Conservation (phyloP, 2,888 invertebrate species). For the Pegoplata infirma region DNA sequence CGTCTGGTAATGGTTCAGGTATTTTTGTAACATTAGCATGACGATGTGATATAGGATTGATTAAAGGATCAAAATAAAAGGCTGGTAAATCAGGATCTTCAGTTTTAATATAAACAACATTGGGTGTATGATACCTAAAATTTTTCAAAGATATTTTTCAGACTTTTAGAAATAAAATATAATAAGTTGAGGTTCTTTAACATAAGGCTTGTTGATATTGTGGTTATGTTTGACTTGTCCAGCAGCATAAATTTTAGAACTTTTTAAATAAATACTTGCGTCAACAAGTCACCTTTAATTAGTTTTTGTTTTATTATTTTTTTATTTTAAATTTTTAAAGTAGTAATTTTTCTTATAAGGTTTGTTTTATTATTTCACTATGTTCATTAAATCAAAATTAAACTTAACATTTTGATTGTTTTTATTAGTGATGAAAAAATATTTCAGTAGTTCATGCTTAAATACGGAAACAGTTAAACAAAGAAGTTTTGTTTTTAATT, state of each 20-base stretch:
- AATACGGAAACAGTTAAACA: too few species aligned
- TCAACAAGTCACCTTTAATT: slow-evolving; percentile 77
- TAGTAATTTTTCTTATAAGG: slow-evolving; percentile 79
- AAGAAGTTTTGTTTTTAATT: too few species aligned
- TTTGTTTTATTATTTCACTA: slow-evolving; percentile 70
- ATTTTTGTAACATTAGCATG: slow-evolving; percentile 86
- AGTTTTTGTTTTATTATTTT: slow-evolving; percentile 70
- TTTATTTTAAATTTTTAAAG: slow-evolving; percentile 74
- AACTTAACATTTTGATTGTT: slow-evolving; percentile 79
- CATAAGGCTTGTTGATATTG: too few species aligned
- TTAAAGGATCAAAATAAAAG: slow-evolving; percentile 99
- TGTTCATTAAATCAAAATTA: slow-evolving; percentile 72
- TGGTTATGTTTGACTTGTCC: slow-evolving; percentile 59
- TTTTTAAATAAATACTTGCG: slow-evolving; percentile 49
- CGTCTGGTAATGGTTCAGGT: slow-evolving; percentile 92
- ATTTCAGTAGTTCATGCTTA: too few species aligned
- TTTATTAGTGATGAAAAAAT: slow-evolving; percentile 37
- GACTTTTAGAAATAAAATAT: too few species aligned
- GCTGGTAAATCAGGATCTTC: slow-evolving; percentile 99
- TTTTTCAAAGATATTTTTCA: too few species aligned
- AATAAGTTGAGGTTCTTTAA: too few species aligned
- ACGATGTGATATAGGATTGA: slow-evolving; percentile 98
- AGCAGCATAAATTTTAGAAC: slow-evolving; percentile 53
- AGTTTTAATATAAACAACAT: slow-evolving; percentile 99
- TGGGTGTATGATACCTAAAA: slow-evolving; percentile 97